phyloP scores from a whole-genome alignment of 2,888 invertebrate species.

The Acleris holmiana region DNA sequence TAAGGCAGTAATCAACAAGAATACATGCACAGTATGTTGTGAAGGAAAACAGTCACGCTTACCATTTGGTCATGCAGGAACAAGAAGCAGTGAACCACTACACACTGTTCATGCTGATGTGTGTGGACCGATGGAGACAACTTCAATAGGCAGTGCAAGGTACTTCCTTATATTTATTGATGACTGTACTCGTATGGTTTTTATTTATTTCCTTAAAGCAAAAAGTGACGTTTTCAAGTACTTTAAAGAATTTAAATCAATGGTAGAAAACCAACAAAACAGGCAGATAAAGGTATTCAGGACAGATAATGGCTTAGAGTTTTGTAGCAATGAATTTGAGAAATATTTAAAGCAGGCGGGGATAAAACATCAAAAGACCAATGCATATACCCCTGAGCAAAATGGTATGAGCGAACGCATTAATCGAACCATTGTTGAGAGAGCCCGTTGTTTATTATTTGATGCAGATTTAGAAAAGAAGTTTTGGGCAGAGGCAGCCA shows the following conservation, averaged over 20 bases:
- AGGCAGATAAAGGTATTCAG: conserved; percentile 34
- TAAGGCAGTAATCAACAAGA: too few species aligned
- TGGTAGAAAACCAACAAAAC: conserved; percentile 33
- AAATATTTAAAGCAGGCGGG: conserved; percentile 37
- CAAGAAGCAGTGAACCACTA: too few species aligned
- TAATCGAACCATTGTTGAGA: conserved; percentile 41
- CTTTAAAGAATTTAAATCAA: conserved; percentile 18
- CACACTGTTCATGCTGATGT: too few species aligned
- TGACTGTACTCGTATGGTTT: not conserved
- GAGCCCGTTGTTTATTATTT: conserved; percentile 39
- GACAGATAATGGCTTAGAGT: conserved; percentile 40
- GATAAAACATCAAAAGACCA: conserved; percentile 43
- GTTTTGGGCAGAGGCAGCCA: conserved; percentile 38
- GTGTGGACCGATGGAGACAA: too few species aligned
- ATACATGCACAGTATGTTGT: too few species aligned
- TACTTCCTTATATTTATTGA: too few species aligned
- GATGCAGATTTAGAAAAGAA: conserved; percentile 33
- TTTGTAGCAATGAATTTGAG: conserved; percentile 38
- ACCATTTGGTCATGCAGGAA: too few species aligned
- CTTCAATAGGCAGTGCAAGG: too few species aligned
- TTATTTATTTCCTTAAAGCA: conserved; percentile 5
- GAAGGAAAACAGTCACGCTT: too few species aligned
- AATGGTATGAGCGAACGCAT: conserved; percentile 42
- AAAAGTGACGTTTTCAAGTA: conserved; percentile 5
- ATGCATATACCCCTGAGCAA: conserved; percentile 42